Evolutionary conservation across 2,888 invertebrate genomes (phyloP).

Genomic region (Ophion slaviceki): DNA sequence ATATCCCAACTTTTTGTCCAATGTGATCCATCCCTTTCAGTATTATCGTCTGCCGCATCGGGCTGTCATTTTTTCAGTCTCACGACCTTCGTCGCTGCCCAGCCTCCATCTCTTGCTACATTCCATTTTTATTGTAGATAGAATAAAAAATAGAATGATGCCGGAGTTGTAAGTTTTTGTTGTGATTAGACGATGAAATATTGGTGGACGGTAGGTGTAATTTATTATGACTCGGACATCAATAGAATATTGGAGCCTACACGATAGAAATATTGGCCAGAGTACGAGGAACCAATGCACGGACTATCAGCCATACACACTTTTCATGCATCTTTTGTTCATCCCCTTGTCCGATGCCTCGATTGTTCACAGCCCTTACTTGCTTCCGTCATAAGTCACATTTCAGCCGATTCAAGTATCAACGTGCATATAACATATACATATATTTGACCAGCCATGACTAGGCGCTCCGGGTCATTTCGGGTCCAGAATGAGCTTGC

Average conservation of each 20-base stretch:
- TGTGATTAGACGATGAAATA: background rate
- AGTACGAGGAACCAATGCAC: background rate
- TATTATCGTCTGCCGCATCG: slow-evolving; percentile 1
- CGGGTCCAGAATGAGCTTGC: slow-evolving; percentile 37
- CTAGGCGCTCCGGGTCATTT: slow-evolving; percentile 15
- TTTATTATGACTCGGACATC: background rate
- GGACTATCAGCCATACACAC: background rate
- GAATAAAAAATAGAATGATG: too few relatives aligned
- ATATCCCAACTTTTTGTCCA: slow-evolving; percentile 14
- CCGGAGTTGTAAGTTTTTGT: background rate
- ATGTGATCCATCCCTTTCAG: slow-evolving; percentile 15
- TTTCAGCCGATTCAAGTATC: slow-evolving; percentile 25
- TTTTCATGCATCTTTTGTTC: slow-evolving; percentile 26
- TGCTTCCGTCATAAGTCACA: slow-evolving; percentile 29
- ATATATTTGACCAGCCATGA: slow-evolving; percentile 37
- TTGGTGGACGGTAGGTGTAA: background rate
- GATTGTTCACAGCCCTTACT: slow-evolving; percentile 36
- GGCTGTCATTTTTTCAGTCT: slow-evolving; percentile 13
- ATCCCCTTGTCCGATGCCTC: slow-evolving; percentile 10
- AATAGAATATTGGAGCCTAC: background rate
- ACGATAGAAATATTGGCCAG: background rate
- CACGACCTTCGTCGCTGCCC: background rate
- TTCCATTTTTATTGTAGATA: background rate
- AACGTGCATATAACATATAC: too few relatives aligned
- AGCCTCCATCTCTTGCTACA: background rate